These are phyloP conservation scores for Macroramphosus scolopax DNA, from an alignment of 2,797 vertebrate genomes.

Conservation along the genomic window DNA sequence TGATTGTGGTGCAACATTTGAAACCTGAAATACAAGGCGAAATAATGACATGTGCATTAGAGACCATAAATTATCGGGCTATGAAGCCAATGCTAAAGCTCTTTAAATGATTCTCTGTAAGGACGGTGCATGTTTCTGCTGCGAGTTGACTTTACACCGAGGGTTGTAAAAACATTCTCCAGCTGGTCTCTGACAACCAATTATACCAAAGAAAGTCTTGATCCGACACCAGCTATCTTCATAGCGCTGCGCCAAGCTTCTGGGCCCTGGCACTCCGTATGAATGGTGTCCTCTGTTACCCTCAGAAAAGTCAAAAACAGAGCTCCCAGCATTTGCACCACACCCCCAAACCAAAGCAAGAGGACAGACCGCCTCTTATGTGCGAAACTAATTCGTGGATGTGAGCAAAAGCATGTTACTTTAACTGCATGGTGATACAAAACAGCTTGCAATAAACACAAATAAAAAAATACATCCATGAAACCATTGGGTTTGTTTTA, in stretches of 20 bases:
- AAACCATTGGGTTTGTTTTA: too few relatives aligned
- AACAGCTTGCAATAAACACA: too few relatives aligned
- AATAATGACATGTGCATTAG: conserved; percentile 3
- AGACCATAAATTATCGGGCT: background rate
- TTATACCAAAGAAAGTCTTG: background rate
- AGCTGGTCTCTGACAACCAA: background rate
- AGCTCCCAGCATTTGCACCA: conserved; percentile 38
- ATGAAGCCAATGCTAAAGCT: background rate
- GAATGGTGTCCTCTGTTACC: conserved; percentile 68
- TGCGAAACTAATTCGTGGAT: conserved; percentile 6
- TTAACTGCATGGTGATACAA: background rate
- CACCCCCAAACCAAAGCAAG: conserved; percentile 61
- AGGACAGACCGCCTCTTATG: conserved; percentile 51
- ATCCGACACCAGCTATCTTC: background rate
- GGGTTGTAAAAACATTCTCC: conserved; percentile 10
- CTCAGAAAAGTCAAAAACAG: conserved; percentile 57
- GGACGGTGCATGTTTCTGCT: too few relatives aligned
- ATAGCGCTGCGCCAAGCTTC: conserved; percentile 1
- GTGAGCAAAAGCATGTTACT: conserved; percentile 3
- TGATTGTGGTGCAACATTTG: too few relatives aligned
- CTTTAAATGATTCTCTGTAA: background rate
- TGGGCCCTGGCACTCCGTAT: conserved; percentile 22
- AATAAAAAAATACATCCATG: too few relatives aligned
- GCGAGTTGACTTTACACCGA: background rate
- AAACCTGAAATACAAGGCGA: background rate